Evolutionary conservation across 1,140 invertebrate genomes (phyloP).

Genomic region (Goniozus legneri): DNA sequence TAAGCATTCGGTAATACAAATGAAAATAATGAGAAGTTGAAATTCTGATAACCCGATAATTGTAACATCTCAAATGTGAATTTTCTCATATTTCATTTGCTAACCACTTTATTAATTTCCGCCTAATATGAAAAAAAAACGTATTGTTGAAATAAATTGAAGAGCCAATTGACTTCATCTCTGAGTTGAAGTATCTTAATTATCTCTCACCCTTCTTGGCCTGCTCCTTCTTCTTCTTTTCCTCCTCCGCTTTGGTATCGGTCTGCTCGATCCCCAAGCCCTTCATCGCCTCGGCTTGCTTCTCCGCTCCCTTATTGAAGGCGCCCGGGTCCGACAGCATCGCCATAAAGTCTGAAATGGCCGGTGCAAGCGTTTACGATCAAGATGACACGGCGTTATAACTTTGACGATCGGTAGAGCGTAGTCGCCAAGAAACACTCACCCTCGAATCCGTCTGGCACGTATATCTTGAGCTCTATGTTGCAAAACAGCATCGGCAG

Average conservation of each 20-base stretch:
- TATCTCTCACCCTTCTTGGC: slow-evolving; percentile 38
- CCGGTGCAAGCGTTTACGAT: neutral
- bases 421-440: slow-evolving; percentile 14
- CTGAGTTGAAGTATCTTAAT: too few species aligned
- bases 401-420: slow-evolving; percentile 1
- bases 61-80: too few species aligned
- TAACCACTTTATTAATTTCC: too few species aligned
- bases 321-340: slow-evolving; percentile 94
- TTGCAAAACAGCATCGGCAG: slow-evolving; percentile 99
- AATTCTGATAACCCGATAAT: too few species aligned
- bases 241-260: slow-evolving; percentile 44
- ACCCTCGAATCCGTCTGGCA: slow-evolving; percentile 98
- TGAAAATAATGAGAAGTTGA: too few species aligned
- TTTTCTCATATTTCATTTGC: too few species aligned
- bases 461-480: slow-evolving; percentile 98
- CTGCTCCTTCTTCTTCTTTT: slow-evolving; percentile 49
- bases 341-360: slow-evolving; percentile 87
- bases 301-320: slow-evolving; percentile 77
- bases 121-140: too few species aligned
- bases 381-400: neutral
- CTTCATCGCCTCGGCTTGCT: slow-evolving; percentile 73
- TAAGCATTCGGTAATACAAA: too few species aligned
- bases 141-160: neutral
- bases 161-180: too few species aligned
- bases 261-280: slow-evolving; percentile 50